These are phyloP conservation scores for Chauna torquata DNA, from an alignment of 2,113 vertebrate genomes.

Conservation along the genomic window DNA sequence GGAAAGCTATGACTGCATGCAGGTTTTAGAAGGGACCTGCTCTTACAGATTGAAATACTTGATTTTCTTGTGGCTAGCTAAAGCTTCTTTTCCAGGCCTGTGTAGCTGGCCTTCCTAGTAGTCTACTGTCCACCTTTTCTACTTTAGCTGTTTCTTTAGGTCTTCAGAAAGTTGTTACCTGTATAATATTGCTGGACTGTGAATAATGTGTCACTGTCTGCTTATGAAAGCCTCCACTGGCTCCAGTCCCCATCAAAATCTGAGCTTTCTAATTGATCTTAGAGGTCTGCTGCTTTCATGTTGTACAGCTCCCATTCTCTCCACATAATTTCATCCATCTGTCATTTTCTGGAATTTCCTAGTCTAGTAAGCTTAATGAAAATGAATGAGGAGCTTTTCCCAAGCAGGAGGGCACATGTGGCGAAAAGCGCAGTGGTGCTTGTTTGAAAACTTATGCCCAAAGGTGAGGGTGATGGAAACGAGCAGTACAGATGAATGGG, in stretches of 20 bases:
- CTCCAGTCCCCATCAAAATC: neutral
- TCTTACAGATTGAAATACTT: neutral
- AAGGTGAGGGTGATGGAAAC: neutral
- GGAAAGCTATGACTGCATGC: neutral
- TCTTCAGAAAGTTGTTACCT: neutral
- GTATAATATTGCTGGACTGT: neutral
- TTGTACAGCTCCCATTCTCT: neutral
- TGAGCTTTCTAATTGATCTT: neutral
- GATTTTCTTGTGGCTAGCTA: neutral
- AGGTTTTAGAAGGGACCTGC: neutral
- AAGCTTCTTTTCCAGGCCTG: neutral
- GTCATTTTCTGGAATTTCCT: neutral
- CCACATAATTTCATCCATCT: neutral
- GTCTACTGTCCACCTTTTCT: neutral
- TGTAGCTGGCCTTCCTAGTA: neutral
- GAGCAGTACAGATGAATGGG: neutral
- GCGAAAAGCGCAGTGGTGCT: neutral
- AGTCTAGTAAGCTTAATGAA: neutral
- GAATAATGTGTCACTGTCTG: neutral
- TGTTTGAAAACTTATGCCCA: neutral
- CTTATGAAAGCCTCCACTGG: neutral
- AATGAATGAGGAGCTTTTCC: neutral
- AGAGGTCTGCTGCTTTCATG: neutral
- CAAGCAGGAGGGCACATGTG: neutral
- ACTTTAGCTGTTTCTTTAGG: neutral